A percentile compares a stretch with the other conserved stretches of the same genome.
Evolutionary conservation across 30 jellyfish, hydroid and myxozoan genomes (phyloP).

Genomic region (Hydractinia echinata): DNA sequence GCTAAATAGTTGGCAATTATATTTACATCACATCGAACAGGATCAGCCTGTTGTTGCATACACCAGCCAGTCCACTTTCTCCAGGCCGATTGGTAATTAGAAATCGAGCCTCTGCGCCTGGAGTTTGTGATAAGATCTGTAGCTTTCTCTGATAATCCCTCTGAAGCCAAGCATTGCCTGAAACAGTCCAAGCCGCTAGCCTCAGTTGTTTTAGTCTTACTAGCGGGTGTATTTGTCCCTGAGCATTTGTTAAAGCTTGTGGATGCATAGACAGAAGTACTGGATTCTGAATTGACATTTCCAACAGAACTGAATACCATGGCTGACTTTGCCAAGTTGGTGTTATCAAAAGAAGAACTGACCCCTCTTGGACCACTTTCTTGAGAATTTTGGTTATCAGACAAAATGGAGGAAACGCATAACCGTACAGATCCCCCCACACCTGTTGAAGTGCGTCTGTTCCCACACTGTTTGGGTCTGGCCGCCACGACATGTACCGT

Average conservation of each 20-base stretch:
- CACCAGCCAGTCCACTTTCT: slow-evolving; percentile 46
- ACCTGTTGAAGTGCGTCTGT: slow-evolving; percentile 6
- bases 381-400: slow-evolving; percentile 2
- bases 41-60: slow-evolving; percentile 31
- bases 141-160: slow-evolving; percentile 11
- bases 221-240: slow-evolving; percentile 15
- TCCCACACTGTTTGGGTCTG: slow-evolving; percentile 16
- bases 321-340: slow-evolving; percentile 27
- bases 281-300: slow-evolving; percentile 15
- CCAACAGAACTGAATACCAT: slow-evolving; percentile 4
- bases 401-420: slow-evolving; percentile 28
- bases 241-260: slow-evolving; percentile 7
- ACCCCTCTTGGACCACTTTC: not conserved
- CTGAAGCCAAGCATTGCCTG: slow-evolving; percentile 28
- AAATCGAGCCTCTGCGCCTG: slow-evolving; percentile 29
- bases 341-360: not conserved
- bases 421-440: slow-evolving; percentile 3
- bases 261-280: not conserved
- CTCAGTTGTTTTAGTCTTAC: not conserved
- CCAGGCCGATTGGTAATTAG: slow-evolving; percentile 48
- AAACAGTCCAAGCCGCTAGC: slow-evolving; percentile 21
- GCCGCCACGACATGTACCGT: no score
- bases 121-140: slow-evolving; percentile 25
- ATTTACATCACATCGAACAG: slow-evolving; percentile 38
- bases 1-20: slow-evolving; percentile 22